Conservation (phyloP, 2,797 vertebrate species). For the Chloroceryle amazona region DNA sequence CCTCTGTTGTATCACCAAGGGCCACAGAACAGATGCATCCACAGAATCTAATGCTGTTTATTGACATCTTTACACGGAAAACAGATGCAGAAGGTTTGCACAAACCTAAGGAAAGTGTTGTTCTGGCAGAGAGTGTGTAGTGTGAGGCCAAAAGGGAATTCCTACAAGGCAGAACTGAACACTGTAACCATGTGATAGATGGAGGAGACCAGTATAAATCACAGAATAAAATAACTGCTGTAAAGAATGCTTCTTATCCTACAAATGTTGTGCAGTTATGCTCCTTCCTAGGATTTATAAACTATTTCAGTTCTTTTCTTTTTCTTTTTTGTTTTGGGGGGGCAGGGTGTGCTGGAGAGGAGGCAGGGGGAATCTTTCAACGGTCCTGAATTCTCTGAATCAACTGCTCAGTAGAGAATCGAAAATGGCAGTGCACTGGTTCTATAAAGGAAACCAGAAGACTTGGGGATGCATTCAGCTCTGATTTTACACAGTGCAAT, state of each 20-base stretch:
- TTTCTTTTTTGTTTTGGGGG: too few species aligned
- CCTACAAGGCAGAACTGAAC: conserved; percentile 6
- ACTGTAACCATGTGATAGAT: conserved; percentile 22
- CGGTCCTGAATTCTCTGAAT: conserved; percentile 18
- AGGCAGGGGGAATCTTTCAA: background rate
- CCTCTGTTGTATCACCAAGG: background rate
- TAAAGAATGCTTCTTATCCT: conserved; percentile 55
- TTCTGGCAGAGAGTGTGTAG: background rate
- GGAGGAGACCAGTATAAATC: conserved; percentile 45
- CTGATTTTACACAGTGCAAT: background rate
- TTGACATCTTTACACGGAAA: background rate
- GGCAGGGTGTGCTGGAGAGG: too few species aligned
- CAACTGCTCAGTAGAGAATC: background rate
- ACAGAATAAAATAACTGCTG: conserved; percentile 22
- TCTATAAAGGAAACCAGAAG: conserved; percentile 12
- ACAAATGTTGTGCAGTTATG: conserved; percentile 25
- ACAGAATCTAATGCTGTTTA: background rate
- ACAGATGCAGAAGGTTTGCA: background rate
- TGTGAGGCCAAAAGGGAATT: conserved; percentile 41
- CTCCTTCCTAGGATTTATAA: conserved; percentile 61
- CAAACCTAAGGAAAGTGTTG: background rate
- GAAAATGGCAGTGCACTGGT: background rate
- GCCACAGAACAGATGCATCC: background rate
- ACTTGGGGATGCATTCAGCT: background rate
- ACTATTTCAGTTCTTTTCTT: conserved; percentile 38